phyloP scores from a whole-genome alignment of 2,888 invertebrate species.

The Eudemis profundana region DNA sequence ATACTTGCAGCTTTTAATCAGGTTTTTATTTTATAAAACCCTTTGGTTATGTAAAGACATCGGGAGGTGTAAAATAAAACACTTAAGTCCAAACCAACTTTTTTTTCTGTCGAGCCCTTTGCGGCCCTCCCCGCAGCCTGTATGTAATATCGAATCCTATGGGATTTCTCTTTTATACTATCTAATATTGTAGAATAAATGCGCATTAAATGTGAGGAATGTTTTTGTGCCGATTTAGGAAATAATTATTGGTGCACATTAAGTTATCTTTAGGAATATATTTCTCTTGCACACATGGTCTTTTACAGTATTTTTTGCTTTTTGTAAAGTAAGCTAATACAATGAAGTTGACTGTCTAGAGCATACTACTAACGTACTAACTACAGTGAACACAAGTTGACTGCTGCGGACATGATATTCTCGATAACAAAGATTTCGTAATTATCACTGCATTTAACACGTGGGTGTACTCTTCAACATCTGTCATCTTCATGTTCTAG shows the following conservation, averaged over 20 bases:
- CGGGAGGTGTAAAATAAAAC: slow-evolving; percentile 79
- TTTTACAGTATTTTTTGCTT: slow-evolving; percentile 53
- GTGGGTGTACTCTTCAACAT: neutral
- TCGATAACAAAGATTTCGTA: too few relatives aligned
- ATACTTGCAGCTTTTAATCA: slow-evolving; percentile 81
- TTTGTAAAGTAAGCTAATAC: slow-evolving; percentile 54
- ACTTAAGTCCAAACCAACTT: slow-evolving; percentile 73
- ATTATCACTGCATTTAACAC: neutral
- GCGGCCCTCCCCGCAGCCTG: slow-evolving; percentile 53
- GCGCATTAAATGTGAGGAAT: slow-evolving; percentile 65
- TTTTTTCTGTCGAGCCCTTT: slow-evolving; percentile 65
- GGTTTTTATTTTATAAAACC: slow-evolving; percentile 71
- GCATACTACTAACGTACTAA: too few relatives aligned
- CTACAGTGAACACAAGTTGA: too few relatives aligned
- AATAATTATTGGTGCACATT: slow-evolving; percentile 67
- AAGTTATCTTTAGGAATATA: slow-evolving; percentile 68
- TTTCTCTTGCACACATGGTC: slow-evolving; percentile 62
- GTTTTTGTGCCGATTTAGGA: slow-evolving; percentile 65
- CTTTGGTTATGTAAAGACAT: slow-evolving; percentile 78
- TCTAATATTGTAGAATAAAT: slow-evolving; percentile 49
- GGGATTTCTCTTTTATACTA: slow-evolving; percentile 49
- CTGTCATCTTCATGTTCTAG: slow-evolving; percentile 49
- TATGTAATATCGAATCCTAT: slow-evolving; percentile 54
- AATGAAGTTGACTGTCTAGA: slow-evolving; percentile 25
- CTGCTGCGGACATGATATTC: too few relatives aligned